Conservation (phyloP, 92 coral and sea anemone species). For the Epizoanthus ramosus region DNA sequence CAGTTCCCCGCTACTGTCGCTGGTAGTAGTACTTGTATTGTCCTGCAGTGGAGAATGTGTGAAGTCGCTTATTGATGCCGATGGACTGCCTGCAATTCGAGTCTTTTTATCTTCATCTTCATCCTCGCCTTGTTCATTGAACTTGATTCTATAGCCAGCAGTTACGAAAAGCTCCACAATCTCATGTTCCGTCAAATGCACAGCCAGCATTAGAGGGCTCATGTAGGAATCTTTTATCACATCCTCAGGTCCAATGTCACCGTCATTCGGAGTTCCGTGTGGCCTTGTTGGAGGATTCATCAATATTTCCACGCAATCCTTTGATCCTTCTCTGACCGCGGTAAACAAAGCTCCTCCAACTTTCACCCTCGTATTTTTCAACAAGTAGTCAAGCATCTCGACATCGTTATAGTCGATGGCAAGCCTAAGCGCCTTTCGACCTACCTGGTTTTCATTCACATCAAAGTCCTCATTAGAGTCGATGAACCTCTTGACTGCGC, state of each 20-base stretch:
- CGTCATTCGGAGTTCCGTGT: not conserved
- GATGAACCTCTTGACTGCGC: constrained; percentile 38
- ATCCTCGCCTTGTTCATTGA: not conserved
- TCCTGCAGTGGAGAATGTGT: not conserved
- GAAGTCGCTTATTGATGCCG: no score
- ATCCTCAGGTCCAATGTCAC: constrained; percentile 59
- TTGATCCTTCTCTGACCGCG: constrained; percentile 66
- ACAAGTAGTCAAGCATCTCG: constrained; percentile 52
- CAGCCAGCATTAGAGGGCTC: constrained; percentile 21
- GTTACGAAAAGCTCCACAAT: not conserved
- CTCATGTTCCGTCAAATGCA: not conserved
- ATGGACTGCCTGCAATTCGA: no score
- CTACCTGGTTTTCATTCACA: constrained; percentile 32
- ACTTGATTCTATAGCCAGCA: constrained; percentile 11
- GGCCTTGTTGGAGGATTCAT: constrained; percentile 11
- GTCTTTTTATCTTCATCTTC: not conserved
- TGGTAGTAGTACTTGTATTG: no score
- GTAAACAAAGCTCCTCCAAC: constrained; percentile 67
- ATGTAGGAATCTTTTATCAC: constrained; percentile 17
- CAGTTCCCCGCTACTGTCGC: constrained; percentile 17
- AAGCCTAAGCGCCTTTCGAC: constrained; percentile 52
- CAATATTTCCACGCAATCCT: constrained; percentile 57
- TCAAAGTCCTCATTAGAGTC: constrained; percentile 20
- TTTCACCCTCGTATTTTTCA: constrained; percentile 58
- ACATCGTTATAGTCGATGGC: constrained; percentile 55